These are phyloP conservation scores for Aphelenchoides fujianensis DNA, from an alignment of 1,140 invertebrate species.

Conservation along the genomic window DNA sequence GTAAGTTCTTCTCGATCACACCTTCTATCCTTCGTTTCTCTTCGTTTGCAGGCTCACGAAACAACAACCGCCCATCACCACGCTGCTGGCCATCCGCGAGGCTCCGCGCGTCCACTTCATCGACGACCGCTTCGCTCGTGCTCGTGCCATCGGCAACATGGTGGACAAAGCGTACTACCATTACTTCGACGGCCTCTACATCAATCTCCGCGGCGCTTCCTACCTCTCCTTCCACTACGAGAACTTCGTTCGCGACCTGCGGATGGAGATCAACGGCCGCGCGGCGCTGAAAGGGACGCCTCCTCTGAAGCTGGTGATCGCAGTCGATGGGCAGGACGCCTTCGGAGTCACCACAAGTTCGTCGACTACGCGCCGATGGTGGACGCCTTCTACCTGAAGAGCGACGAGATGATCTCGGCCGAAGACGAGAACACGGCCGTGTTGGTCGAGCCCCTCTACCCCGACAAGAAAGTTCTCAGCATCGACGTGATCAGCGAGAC, in stretches of 20 bases:
- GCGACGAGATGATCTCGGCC: slow-evolving; percentile 1
- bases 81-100: slow-evolving; percentile 13
- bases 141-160: background rate
- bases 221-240: slow-evolving; percentile 10
- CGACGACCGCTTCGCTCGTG: background rate
- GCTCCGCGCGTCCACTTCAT: background rate
- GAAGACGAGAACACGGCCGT: background rate
- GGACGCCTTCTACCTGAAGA: slow-evolving; percentile 12
- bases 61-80: background rate
- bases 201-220: background rate
- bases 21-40: too few relatives aligned
- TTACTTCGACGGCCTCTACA: slow-evolving; percentile 18
- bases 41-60: background rate
- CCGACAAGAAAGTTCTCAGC: background rate
- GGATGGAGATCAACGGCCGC: background rate
- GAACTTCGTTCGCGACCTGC: background rate
- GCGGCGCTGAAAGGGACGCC: background rate
- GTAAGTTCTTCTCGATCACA: too few relatives aligned
- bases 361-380: background rate
- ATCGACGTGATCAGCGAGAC: background rate
- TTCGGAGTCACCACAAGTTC: background rate
- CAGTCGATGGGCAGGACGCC: background rate
- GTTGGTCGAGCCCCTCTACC: background rate
- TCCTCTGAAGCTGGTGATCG: background rate
- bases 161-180: background rate